A percentile compares a stretch with the other conserved stretches of the same genome.
phyloP scores from a whole-genome alignment of 2,888 invertebrate genomes.

The Pheosia gnoma region DNA sequence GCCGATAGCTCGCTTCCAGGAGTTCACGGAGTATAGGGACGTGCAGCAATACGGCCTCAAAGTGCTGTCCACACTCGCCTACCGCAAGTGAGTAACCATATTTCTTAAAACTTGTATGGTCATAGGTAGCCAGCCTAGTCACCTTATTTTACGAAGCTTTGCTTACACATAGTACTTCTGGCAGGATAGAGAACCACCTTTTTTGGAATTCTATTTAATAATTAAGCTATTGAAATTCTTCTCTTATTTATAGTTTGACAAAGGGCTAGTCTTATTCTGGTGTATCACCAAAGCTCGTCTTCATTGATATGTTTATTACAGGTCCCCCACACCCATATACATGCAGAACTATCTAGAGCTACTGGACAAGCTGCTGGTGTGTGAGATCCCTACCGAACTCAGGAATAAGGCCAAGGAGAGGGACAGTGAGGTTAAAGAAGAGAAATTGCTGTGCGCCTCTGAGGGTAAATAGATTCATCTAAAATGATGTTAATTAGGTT shows the following conservation, averaged over 20 bases:
- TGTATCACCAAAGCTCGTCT: neutral
- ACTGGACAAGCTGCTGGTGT: slow-evolving; percentile 82
- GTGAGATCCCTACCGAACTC: slow-evolving; percentile 75
- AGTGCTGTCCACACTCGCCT: slow-evolving; percentile 66
- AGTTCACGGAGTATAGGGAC: slow-evolving; percentile 90
- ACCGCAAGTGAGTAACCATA: slow-evolving; percentile 60
- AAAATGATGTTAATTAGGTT: too few species aligned
- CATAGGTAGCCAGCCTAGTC: too few species aligned
- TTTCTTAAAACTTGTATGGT: too few species aligned
- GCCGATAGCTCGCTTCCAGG: slow-evolving; percentile 88
- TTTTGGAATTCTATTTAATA: too few species aligned
- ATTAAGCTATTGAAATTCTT: too few species aligned
- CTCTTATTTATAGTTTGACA: too few species aligned
- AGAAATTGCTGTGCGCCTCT: slow-evolving; percentile 70
- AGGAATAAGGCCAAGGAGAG: slow-evolving; percentile 61
- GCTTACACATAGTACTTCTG: too few species aligned
- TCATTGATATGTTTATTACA: slow-evolving; percentile 24
- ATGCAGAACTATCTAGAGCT: slow-evolving; percentile 87
- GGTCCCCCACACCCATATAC: slow-evolving; percentile 82
- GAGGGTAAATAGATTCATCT: slow-evolving; percentile 52
- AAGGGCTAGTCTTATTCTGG: too few species aligned
- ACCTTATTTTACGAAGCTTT: too few species aligned
- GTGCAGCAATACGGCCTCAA: slow-evolving; percentile 89
- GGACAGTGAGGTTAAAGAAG: slow-evolving; percentile 62
- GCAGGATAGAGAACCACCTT: too few species aligned